phyloP scores from a whole-genome alignment of 2,888 invertebrate genomes.

The Acanthosepion esculentum region DNA sequence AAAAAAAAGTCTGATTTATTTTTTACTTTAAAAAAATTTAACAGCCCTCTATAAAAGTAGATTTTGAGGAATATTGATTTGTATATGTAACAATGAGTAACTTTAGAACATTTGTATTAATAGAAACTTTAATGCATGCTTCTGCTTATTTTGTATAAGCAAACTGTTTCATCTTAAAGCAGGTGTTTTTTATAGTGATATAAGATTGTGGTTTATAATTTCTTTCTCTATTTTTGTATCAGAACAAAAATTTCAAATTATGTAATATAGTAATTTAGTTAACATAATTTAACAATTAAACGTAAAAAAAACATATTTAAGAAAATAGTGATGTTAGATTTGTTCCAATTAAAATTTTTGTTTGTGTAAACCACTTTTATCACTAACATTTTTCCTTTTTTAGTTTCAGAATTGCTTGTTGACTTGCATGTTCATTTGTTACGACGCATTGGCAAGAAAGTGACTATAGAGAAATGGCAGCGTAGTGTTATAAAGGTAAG shows the following conservation, averaged over 20 bases:
- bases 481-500: conserved; percentile 83
- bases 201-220: background rate
- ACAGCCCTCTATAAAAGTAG: no score
- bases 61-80: no score
- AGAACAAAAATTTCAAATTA: background rate
- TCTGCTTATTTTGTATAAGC: background rate
- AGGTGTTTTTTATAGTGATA: background rate
- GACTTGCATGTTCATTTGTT: conserved; percentile 91
- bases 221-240: background rate
- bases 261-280: background rate
- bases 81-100: no score
- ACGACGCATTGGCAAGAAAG: conserved; percentile 82
- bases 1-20: no score
- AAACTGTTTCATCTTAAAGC: background rate
- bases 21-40: no score
- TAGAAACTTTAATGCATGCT: background rate
- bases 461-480: conserved; percentile 92
- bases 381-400: conserved; percentile 56
- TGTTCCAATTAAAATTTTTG: no score
- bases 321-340: no score
- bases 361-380: no score
- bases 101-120: no score
- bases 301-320: background rate
- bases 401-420: conserved; percentile 87
- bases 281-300: background rate